Conservation (phyloP, 2,797 vertebrate species). For the Peromyscus aztecus region DNA sequence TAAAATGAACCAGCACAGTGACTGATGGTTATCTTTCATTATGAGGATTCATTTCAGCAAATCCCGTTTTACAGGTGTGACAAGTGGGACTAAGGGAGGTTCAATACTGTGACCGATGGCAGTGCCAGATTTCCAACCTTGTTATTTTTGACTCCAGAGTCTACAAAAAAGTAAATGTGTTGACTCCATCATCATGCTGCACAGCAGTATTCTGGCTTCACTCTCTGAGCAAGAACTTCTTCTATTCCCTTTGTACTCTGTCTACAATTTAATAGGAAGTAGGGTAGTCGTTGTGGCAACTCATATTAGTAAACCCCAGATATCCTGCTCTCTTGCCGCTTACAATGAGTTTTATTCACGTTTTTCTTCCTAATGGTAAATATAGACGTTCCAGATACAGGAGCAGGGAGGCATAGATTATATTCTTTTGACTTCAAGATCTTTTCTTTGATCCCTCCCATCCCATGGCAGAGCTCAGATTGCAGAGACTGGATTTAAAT, state of each 20-base stretch:
- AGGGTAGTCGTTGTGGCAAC: neutral
- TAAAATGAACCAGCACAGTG: neutral
- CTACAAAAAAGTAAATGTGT: neutral
- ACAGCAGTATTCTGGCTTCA: neutral
- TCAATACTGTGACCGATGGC: neutral
- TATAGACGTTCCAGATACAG: neutral
- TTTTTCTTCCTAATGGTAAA: neutral
- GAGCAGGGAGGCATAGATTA: neutral
- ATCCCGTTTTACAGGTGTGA: neutral
- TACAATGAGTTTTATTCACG: neutral
- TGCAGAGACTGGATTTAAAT: accelerated
- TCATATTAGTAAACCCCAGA: neutral
- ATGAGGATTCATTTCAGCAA: neutral
- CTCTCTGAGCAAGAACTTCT: neutral
- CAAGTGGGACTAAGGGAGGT: neutral
- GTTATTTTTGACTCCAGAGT: neutral
- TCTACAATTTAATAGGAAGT: neutral
- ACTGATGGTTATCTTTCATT: neutral
- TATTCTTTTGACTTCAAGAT: neutral
- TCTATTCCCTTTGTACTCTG: accelerated
- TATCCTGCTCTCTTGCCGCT: neutral
- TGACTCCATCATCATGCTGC: accelerated
- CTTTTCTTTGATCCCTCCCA: neutral
- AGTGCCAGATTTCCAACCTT: neutral
- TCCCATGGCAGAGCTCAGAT: neutral